phyloP scores from a whole-genome alignment of 2,113 vertebrate species.

The Piliocolobus tephrosceles region DNA sequence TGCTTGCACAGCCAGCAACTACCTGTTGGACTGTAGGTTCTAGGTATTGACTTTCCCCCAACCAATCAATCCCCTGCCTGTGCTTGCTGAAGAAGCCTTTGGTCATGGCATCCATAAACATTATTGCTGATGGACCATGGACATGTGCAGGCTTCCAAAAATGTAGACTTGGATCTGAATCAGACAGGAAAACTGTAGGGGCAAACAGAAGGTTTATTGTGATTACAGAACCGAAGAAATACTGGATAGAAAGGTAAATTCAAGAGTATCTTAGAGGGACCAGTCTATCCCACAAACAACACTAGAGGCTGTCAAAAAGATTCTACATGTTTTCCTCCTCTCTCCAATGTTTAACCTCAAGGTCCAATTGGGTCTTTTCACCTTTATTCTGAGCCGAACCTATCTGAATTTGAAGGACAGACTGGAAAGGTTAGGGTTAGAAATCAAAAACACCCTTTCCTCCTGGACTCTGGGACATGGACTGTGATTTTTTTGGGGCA shows the following conservation, averaged over 20 bases:
- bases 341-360: not conserved
- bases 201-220: not conserved
- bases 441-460: not conserved
- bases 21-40: not conserved
- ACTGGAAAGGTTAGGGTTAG: not conserved
- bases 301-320: not conserved
- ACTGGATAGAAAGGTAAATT: not conserved
- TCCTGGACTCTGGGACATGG: not conserved
- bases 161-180: not conserved
- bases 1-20: not conserved
- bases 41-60: accelerated
- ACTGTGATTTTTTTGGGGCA: too few species aligned
- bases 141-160: not conserved
- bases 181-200: not conserved
- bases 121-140: not conserved
- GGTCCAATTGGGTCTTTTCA: not conserved
- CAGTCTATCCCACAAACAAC: not conserved
- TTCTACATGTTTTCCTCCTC: not conserved
- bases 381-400: not conserved
- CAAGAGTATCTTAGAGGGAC: not conserved
- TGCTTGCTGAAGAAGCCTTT: not conserved
- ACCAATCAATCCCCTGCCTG: accelerated
- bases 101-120: not conserved
- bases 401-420: not conserved
- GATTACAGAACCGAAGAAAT: not conserved